Percentiles rank a stretch among this genome's conserved stretches.
phyloP scores from a whole-genome alignment of 2,797 vertebrate species.

The Bucorvus abyssinicus region DNA sequence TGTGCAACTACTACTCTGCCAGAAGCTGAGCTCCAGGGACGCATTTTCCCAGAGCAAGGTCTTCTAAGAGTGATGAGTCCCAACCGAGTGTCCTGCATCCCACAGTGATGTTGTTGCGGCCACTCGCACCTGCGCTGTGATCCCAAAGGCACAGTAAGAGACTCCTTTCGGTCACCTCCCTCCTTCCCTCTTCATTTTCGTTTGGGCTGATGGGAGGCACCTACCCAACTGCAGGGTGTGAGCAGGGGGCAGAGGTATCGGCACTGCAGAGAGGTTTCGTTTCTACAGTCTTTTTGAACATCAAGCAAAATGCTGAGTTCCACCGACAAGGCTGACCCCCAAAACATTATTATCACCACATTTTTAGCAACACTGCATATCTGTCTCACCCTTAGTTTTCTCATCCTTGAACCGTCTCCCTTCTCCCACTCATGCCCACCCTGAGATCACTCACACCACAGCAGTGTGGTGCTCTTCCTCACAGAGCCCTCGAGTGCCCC shows the following conservation, averaged over 20 bases:
- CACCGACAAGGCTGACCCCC: background rate
- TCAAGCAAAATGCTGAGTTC: background rate
- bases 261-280: background rate
- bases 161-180: background rate
- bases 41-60: accelerated
- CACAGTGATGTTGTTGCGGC: background rate
- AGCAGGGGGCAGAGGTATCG: background rate
- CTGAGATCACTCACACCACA: background rate
- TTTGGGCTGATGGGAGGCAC: background rate
- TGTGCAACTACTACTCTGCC: background rate
- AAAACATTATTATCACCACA: background rate
- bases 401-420: background rate
- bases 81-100: background rate
- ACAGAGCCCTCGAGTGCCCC: background rate
- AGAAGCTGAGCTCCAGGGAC: background rate
- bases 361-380: background rate
- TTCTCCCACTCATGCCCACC: background rate
- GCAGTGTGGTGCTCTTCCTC: background rate
- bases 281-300: background rate
- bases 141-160: background rate
- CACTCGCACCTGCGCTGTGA: background rate
- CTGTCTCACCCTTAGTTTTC: background rate
- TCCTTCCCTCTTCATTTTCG: background rate
- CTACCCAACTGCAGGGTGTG: background rate
- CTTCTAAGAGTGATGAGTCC: background rate